phyloP scores from a whole-genome alignment of 2,888 invertebrate species.

The Tiliacea citrago region DNA sequence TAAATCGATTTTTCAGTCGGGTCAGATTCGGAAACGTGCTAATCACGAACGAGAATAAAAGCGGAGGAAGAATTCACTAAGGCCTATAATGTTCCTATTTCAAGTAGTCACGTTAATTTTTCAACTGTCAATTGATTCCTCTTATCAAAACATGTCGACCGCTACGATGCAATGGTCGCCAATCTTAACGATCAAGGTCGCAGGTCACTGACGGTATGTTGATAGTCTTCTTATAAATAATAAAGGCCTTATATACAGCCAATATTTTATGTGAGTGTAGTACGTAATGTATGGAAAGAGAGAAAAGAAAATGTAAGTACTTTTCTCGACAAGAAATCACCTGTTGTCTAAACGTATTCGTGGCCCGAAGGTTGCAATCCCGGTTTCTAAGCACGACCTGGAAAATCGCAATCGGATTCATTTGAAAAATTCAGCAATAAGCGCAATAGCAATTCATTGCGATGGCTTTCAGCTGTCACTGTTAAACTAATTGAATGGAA shows the following conservation, averaged over 20 bases:
- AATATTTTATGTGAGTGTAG: conserved; percentile 6
- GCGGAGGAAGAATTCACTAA: no score
- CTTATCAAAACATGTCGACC: conserved; percentile 51
- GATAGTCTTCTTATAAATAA: conserved; percentile 35
- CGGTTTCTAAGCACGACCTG: background rate
- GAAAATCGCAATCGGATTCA: background rate
- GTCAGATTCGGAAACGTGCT: background rate
- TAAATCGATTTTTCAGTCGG: no score
- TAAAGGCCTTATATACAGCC: conserved; percentile 29
- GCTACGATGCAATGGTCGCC: conserved; percentile 26
- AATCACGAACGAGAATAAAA: background rate
- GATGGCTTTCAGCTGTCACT: background rate
- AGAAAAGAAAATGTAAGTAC: background rate
- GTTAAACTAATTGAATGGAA: background rate
- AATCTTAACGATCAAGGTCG: conserved; percentile 55
- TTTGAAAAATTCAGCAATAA: background rate
- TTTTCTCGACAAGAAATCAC: background rate
- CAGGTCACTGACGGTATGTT: conserved; percentile 43
- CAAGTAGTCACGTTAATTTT: conserved; percentile 43
- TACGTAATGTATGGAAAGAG: background rate
- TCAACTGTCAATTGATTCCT: conserved; percentile 44
- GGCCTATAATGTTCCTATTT: conserved; percentile 12
- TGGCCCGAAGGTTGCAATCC: background rate
- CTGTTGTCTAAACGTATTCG: background rate
- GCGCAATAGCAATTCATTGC: background rate